phyloP scores from a whole-genome alignment of 2,113 vertebrate species.

The Hippopotamus amphibius region DNA sequence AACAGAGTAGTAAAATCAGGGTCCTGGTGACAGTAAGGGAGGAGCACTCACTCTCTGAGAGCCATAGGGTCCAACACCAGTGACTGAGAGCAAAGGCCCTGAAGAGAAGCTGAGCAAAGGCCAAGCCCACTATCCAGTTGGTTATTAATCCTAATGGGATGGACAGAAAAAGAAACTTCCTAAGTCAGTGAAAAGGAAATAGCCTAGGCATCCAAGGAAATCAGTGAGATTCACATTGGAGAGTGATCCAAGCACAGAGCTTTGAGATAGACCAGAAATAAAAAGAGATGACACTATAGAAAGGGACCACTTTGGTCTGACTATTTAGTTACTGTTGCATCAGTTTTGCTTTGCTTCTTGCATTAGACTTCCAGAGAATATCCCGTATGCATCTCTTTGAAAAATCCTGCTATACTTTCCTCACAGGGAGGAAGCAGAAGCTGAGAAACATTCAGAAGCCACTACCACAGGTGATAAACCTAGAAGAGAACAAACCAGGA shows the following conservation, averaged over 20 bases:
- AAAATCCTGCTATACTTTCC: background rate
- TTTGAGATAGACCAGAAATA: background rate
- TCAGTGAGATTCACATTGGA: background rate
- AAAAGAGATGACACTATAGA: background rate
- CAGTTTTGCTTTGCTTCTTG: background rate
- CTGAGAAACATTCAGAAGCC: background rate
- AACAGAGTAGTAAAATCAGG: background rate
- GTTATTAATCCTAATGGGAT: background rate
- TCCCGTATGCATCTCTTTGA: background rate
- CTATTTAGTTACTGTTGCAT: background rate
- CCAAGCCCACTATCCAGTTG: background rate
- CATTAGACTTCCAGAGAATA: background rate
- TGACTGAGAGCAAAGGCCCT: background rate
- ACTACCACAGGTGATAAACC: background rate
- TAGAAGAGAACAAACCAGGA: background rate
- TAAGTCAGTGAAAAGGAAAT: background rate
- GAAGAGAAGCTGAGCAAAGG: background rate
- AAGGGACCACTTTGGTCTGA: background rate
- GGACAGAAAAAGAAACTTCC: background rate
- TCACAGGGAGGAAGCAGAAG: background rate
- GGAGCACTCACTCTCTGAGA: too few species aligned
- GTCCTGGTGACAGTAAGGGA: background rate
- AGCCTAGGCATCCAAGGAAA: background rate
- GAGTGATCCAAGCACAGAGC: background rate
- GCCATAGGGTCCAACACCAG: background rate